Conservation (phyloP, 2,888 invertebrate species). For the Dynastes hyllus region DNA sequence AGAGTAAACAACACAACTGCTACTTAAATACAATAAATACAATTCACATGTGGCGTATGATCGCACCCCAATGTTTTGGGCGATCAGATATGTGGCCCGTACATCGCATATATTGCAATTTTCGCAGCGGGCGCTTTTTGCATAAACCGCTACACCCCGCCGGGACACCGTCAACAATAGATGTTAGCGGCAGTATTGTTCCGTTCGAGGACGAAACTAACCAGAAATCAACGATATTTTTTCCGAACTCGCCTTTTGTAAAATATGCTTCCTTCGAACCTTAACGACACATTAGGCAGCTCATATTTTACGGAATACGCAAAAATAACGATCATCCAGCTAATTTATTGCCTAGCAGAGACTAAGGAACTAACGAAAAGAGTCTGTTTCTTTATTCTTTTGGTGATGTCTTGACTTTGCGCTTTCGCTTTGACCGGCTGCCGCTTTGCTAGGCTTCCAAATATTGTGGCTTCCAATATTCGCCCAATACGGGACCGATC, state of each 20-base stretch:
- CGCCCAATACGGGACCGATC: conserved; percentile 18
- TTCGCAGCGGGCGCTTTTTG: conserved; percentile 25
- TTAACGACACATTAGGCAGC: conserved; percentile 6
- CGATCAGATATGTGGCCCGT: conserved; percentile 25
- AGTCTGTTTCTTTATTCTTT: conserved; percentile 14
- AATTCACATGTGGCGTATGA: background rate
- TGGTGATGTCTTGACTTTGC: conserved; percentile 11
- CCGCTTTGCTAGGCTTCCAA: conserved; percentile 27
- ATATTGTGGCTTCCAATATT: conserved; percentile 47
- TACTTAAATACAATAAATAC: background rate
- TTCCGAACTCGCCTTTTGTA: too few species aligned
- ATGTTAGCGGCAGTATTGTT: conserved; percentile 14
- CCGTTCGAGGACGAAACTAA: conserved; percentile 11
- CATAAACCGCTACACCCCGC: conserved; percentile 11
- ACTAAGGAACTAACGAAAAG: background rate
- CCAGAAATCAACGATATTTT: background rate
- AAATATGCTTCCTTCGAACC: background rate
- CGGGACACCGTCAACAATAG: conserved; percentile 15
- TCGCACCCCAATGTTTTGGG: conserved; percentile 5
- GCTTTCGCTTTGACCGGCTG: conserved; percentile 11
- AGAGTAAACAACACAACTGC: background rate
- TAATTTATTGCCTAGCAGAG: conserved; percentile 20
- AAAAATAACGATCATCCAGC: background rate
- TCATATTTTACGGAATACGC: background rate
- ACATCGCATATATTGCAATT: conserved; percentile 22